These are phyloP conservation scores for Xyrauchen texanus DNA, from an alignment of 2,113 vertebrate species.

Conservation along the genomic window DNA sequence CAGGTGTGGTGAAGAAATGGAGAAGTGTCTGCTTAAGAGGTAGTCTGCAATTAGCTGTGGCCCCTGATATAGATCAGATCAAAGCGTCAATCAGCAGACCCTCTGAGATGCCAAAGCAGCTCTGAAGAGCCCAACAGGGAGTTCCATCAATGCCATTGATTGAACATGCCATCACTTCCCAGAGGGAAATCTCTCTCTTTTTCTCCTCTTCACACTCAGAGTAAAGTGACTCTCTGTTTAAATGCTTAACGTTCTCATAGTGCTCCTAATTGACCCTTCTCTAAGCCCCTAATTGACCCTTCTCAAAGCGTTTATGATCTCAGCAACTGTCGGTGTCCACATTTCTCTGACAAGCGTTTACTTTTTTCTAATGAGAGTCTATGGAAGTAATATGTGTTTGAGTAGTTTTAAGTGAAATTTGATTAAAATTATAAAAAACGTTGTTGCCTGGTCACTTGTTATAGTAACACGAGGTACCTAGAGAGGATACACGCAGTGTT, in stretches of 20 bases:
- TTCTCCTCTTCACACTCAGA: slow-evolving; percentile 5
- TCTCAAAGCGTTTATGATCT: neutral
- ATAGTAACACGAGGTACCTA: too few relatives aligned
- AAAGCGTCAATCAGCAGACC: slow-evolving; percentile 66
- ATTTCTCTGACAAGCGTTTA: too few relatives aligned
- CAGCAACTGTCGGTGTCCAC: too few relatives aligned
- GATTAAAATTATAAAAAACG: too few relatives aligned
- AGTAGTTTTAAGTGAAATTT: too few relatives aligned
- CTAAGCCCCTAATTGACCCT: neutral
- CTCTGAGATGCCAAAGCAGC: slow-evolving; percentile 57
- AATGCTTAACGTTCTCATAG: slow-evolving; percentile 23
- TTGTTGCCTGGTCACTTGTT: too few relatives aligned
- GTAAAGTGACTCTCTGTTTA: slow-evolving; percentile 11
- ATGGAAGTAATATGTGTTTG: too few relatives aligned
- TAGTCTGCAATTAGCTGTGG: slow-evolving; percentile 56
- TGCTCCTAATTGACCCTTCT: slow-evolving; percentile 15
- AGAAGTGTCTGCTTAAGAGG: slow-evolving; percentile 23
- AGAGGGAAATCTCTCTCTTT: slow-evolving; percentile 10
- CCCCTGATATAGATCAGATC: slow-evolving; percentile 61
- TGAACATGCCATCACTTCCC: slow-evolving; percentile 58
- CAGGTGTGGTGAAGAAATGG: neutral
- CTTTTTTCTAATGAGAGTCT: too few relatives aligned
- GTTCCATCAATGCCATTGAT: slow-evolving; percentile 71
- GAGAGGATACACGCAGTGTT: too few relatives aligned
- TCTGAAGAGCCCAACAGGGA: slow-evolving; percentile 46